Evolutionary conservation across 1,140 invertebrate genomes (phyloP).

Genomic region (Drosophila triauraria): DNA sequence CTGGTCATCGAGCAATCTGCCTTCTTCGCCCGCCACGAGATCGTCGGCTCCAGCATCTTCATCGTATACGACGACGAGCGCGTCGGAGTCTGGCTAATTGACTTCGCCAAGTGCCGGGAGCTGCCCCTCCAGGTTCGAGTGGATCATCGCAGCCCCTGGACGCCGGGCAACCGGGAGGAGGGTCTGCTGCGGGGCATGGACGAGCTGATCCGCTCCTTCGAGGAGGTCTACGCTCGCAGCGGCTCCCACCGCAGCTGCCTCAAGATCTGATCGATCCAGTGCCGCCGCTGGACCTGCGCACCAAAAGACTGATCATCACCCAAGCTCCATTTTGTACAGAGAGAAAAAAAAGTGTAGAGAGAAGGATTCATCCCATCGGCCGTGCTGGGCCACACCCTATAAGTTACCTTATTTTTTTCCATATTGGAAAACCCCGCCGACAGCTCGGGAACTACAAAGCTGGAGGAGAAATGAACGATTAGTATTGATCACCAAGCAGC

Average conservation of each 20-base stretch:
- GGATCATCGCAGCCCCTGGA: constrained; percentile 92
- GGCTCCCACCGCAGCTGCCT: constrained; percentile 71
- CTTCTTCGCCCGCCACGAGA: constrained; percentile 96
- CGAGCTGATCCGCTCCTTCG: constrained; percentile 89
- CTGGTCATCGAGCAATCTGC: constrained; percentile 92
- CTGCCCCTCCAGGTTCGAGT: constrained; percentile 90
- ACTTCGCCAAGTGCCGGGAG: constrained; percentile 96
- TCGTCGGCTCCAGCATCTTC: constrained; percentile 97
- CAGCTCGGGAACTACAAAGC: constrained; percentile 18
- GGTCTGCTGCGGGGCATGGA: constrained; percentile 96
- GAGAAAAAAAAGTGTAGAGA: constrained; percentile 16
- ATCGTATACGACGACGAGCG: constrained; percentile 95
- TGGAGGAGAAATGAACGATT: constrained; percentile 59
- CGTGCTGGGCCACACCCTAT: constrained; percentile 29
- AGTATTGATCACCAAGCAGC: constrained; percentile 79
- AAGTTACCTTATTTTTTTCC: constrained; percentile 59
- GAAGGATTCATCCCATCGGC: constrained; percentile 39
- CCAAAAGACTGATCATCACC: constrained; percentile 67
- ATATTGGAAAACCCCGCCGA: constrained; percentile 63
- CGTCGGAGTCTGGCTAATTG: constrained; percentile 97
- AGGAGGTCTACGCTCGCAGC: constrained; percentile 72
- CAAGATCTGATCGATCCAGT: constrained; percentile 65
- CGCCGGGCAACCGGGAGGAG: constrained; percentile 97
- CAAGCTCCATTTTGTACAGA: constrained; percentile 45
- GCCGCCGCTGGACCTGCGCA: constrained; percentile 34